A percentile compares a stretch with the other conserved stretches of the same genome.
These are phyloP conservation scores for Drosophila siamana DNA, from an alignment of 2,888 invertebrate species.

Conservation along the genomic window DNA sequence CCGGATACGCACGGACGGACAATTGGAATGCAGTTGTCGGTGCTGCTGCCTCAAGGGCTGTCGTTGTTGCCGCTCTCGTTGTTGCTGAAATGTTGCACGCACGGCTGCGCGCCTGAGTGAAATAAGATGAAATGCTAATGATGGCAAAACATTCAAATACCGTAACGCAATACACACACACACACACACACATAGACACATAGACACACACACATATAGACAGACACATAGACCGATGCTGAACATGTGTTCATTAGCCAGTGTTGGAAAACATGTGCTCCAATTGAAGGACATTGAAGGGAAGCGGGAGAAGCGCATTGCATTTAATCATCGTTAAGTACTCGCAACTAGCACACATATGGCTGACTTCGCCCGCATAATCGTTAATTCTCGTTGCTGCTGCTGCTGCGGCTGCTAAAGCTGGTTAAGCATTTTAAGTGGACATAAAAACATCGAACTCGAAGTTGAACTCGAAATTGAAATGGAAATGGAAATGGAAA, in stretches of 20 bases:
- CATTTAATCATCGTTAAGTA: conserved; percentile 28
- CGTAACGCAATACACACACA: conserved; percentile 26
- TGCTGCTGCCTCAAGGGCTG: conserved; percentile 8
- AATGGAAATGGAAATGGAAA: not conserved
- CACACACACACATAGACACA: not conserved
- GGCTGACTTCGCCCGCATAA: conserved; percentile 12
- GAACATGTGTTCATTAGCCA: conserved; percentile 49
- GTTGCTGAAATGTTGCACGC: conserved; percentile 72
- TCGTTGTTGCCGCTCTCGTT: conserved; percentile 16
- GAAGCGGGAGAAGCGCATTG: too few species aligned
- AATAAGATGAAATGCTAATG: conserved; percentile 80
- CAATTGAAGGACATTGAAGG: too few species aligned
- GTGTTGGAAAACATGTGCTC: conserved; percentile 31
- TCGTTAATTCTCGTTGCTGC: conserved; percentile 22
- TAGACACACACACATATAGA: too few species aligned
- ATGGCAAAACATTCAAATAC: conserved; percentile 67
- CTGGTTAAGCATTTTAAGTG: not conserved
- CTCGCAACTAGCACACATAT: conserved; percentile 9
- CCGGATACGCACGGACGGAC: conserved; percentile 68
- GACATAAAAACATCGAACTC: not conserved
- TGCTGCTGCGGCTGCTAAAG: too few species aligned
- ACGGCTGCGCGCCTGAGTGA: conserved; percentile 68
- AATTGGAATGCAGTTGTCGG: conserved; percentile 68
- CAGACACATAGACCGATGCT: not conserved
- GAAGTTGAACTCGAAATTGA: too few species aligned